A percentile compares a stretch with the other conserved stretches of the same genome.
These are phyloP conservation scores for Entomobrya multifasciata DNA, from an alignment of 2,888 invertebrate species.

Conservation along the genomic window DNA sequence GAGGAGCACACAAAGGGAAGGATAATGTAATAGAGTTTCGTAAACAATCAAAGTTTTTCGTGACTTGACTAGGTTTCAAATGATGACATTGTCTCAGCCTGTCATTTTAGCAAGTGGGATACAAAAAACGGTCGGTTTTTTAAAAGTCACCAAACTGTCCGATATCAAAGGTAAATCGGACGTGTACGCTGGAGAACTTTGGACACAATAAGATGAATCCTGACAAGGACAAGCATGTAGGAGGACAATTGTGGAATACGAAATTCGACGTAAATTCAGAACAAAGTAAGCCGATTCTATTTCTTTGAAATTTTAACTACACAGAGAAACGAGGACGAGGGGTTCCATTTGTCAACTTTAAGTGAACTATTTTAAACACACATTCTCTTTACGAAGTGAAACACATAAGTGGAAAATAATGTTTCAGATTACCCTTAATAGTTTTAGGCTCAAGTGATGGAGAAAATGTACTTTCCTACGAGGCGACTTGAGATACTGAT, in stretches of 20 bases:
- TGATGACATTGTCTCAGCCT: constrained; percentile 59
- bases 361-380: constrained; percentile 28
- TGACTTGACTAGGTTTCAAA: constrained; percentile 25
- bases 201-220: not conserved
- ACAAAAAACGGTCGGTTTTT: not conserved
- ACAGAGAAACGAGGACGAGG: constrained; percentile 12
- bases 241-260: constrained; percentile 38
- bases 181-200: not conserved
- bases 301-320: constrained; percentile 37
- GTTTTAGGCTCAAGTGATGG: not conserved
- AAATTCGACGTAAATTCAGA: constrained; percentile 17
- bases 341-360: constrained; percentile 46
- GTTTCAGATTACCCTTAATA: constrained; percentile 56
- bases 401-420: not conserved
- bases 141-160: constrained; percentile 48
- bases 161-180: not conserved
- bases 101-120: constrained; percentile 59
- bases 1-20: constrained; percentile 37
- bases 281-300: constrained; percentile 24
- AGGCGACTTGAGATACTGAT: constrained; percentile 60
- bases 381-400: too few relatives aligned
- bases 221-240: constrained; percentile 38
- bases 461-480: not conserved
- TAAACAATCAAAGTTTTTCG: not conserved
- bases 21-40: not conserved